These are phyloP conservation scores for Odontocolon sp. DNA, from an alignment of 2,888 invertebrate species.

Conservation along the genomic window DNA sequence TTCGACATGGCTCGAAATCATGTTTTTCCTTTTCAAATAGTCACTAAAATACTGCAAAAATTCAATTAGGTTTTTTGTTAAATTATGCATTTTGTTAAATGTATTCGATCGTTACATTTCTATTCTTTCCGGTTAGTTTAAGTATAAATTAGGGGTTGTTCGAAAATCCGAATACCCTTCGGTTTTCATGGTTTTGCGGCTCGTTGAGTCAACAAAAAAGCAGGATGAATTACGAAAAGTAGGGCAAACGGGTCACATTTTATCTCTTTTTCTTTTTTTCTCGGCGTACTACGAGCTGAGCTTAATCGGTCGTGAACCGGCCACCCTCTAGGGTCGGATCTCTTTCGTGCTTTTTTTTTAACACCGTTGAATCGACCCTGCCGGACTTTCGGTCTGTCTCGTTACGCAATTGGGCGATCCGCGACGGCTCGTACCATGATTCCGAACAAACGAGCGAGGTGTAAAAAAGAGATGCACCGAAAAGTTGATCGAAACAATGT, in stretches of 20 bases:
- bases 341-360: slow-evolving; percentile 9
- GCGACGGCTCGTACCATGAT: not conserved
- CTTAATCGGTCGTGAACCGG: slow-evolving; percentile 55
- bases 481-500: not conserved
- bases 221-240: slow-evolving; percentile 48
- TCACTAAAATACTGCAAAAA: not conserved
- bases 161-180: slow-evolving; percentile 29
- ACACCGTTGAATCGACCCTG: slow-evolving; percentile 21
- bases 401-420: slow-evolving; percentile 13
- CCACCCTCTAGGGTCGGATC: slow-evolving; percentile 41
- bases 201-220: slow-evolving; percentile 60
- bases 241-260: slow-evolving; percentile 45
- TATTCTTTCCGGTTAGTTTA: too few species aligned
- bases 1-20: slow-evolving; percentile 3
- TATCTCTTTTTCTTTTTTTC: slow-evolving; percentile 26
- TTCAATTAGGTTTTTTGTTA: too few species aligned
- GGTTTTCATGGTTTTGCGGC: slow-evolving; percentile 67
- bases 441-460: too few species aligned
- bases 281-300: slow-evolving; percentile 38
- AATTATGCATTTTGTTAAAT: too few species aligned
- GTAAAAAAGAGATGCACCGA: not conserved
- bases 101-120: too few species aligned
- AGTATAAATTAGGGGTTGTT: not conserved
- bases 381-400: slow-evolving; percentile 2
- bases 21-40: not conserved